phyloP scores from a whole-genome alignment of 2,888 invertebrate species.

The Bombylius discolor region DNA sequence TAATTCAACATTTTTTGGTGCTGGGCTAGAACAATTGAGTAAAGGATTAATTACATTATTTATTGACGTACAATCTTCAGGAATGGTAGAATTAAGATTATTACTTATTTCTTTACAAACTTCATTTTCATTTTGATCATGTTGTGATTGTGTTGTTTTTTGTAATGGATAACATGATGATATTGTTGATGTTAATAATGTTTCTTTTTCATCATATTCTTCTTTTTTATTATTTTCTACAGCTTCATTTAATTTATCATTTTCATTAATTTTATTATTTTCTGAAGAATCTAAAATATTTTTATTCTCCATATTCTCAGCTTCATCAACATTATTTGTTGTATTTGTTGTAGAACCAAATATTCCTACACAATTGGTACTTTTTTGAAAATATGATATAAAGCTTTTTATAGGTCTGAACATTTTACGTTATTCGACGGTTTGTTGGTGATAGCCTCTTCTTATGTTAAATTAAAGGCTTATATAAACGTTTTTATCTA shows the following conservation, averaged over 20 bases:
- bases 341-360: constrained; percentile 23
- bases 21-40: background rate
- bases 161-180: background rate
- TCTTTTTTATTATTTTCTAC: background rate
- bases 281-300: background rate
- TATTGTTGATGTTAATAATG: background rate
- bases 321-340: background rate
- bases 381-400: constrained; percentile 34
- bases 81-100: too few species aligned
- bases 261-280: constrained; percentile 1
- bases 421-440: constrained; percentile 18
- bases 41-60: too few species aligned
- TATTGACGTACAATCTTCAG: too few species aligned
- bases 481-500: too few species aligned
- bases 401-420: constrained; percentile 34
- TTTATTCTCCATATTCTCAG: background rate
- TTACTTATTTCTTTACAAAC: background rate
- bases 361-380: constrained; percentile 29
- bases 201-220: background rate
- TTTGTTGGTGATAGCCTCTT: too few species aligned
- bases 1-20: background rate
- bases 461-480: too few species aligned
- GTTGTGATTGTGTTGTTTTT: background rate
- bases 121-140: constrained; percentile 19
- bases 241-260: background rate